Evolutionary conservation across 1,140 invertebrate genomes (phyloP).

Genomic region (Homalodisca vitripennis): DNA sequence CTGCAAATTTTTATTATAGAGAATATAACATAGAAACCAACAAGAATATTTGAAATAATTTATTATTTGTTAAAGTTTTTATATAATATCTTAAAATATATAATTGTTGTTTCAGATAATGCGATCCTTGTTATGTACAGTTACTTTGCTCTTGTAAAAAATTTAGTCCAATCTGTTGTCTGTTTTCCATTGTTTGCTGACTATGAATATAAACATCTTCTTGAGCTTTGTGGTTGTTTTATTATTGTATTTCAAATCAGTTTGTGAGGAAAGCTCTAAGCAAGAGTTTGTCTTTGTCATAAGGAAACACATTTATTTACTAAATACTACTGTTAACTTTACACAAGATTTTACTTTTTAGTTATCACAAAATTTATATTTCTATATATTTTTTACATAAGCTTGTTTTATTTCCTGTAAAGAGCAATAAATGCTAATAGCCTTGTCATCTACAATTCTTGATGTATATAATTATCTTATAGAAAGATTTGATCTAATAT

Average conservation of each 20-base stretch:
- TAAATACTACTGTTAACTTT: too few species aligned
- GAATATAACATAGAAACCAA: conserved; percentile 18
- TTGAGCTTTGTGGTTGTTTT: conserved; percentile 12
- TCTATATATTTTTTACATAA: too few species aligned
- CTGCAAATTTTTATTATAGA: conserved; percentile 17
- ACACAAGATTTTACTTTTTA: too few species aligned
- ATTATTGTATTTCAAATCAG: neutral
- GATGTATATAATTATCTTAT: too few species aligned
- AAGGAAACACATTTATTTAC: too few species aligned
- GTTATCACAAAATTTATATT: too few species aligned
- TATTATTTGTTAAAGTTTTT: neutral
- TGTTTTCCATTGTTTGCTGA: neutral
- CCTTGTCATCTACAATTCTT: too few species aligned
- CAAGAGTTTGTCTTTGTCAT: neutral
- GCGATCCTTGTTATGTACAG: neutral
- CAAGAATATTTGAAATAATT: neutral
- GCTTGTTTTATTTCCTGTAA: too few species aligned
- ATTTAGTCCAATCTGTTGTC: neutral
- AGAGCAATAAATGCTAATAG: too few species aligned
- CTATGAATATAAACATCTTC: neutral
- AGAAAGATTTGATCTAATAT: too few species aligned
- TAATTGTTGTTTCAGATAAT: conserved; percentile 10
- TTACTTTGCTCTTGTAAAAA: neutral
- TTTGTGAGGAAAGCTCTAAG: neutral
- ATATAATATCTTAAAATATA: conserved; percentile 7